Conservation (phyloP, 2,888 invertebrate genomes). For the Lomographa bimaculata region DNA sequence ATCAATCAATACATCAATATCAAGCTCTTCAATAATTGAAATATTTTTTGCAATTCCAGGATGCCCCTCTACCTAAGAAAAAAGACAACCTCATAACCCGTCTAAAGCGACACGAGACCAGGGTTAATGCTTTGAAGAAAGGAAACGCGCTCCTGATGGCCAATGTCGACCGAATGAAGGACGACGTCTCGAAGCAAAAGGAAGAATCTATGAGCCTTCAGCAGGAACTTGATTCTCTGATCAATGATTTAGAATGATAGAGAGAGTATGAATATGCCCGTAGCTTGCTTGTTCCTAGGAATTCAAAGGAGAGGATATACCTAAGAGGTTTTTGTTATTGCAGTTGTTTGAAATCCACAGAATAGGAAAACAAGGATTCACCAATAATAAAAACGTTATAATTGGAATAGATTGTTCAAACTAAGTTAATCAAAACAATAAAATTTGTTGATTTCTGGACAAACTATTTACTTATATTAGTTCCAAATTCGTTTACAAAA, state of each 20-base stretch:
- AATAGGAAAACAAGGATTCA: not conserved
- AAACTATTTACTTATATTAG: too few species aligned
- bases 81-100: slow-evolving; percentile 86
- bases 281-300: not conserved
- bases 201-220: slow-evolving; percentile 90
- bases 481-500: too few species aligned
- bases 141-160: slow-evolving; percentile 94
- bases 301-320: too few species aligned
- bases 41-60: slow-evolving; percentile 61
- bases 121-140: slow-evolving; percentile 91
- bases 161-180: slow-evolving; percentile 93
- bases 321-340: slow-evolving; percentile 4
- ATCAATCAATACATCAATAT: too few species aligned
- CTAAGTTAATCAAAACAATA: too few species aligned
- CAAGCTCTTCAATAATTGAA: too few species aligned
- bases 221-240: slow-evolving; percentile 93
- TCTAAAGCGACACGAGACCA: slow-evolving; percentile 90
- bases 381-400: too few species aligned
- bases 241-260: slow-evolving; percentile 91
- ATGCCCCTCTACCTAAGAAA: slow-evolving; percentile 86
- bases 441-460: too few species aligned
- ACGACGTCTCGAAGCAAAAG: slow-evolving; percentile 92
- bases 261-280: not conserved
- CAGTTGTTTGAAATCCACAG: slow-evolving; percentile 4
- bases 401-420: too few species aligned